Conservation (phyloP, 2,797 vertebrate species). For the Enteromius anoplus region DNA sequence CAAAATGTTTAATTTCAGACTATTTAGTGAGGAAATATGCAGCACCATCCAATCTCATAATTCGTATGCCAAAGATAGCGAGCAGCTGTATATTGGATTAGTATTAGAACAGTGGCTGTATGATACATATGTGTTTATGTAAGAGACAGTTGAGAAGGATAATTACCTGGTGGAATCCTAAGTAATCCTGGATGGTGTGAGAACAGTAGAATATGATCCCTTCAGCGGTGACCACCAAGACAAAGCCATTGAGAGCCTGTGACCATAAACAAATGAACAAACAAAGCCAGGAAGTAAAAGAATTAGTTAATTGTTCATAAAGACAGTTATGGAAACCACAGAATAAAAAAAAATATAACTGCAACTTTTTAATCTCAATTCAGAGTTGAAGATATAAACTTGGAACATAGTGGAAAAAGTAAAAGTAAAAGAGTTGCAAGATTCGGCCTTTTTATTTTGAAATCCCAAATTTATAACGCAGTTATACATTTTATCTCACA, state of each 20-base stretch:
- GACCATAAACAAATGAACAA: slow-evolving; percentile 39
- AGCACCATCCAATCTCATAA: background rate
- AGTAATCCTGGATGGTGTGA: slow-evolving; percentile 85
- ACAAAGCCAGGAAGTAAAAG: background rate
- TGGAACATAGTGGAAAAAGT: too few species aligned
- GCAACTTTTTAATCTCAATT: background rate
- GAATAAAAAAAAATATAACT: background rate
- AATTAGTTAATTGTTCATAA: slow-evolving; percentile 1
- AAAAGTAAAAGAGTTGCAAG: too few species aligned
- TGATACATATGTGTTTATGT: slow-evolving; percentile 4
- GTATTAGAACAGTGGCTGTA: background rate
- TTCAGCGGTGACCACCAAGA: slow-evolving; percentile 76
- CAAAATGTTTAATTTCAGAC: background rate
- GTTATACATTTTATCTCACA: background rate
- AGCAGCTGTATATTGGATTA: background rate
- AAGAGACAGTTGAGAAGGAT: background rate
- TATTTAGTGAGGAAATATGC: background rate
- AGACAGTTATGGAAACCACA: background rate
- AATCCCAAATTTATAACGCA: background rate
- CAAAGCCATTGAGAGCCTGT: slow-evolving; percentile 81
- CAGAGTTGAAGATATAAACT: too few species aligned
- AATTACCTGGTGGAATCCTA: slow-evolving; percentile 86
- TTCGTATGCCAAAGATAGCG: background rate
- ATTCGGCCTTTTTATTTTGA: background rate
- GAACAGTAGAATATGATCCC: slow-evolving; percentile 85